Base-by-base conservation (phyloP, 2,113 vertebrate genomes). In the Syngnathoides biaculeatus region DNA sequence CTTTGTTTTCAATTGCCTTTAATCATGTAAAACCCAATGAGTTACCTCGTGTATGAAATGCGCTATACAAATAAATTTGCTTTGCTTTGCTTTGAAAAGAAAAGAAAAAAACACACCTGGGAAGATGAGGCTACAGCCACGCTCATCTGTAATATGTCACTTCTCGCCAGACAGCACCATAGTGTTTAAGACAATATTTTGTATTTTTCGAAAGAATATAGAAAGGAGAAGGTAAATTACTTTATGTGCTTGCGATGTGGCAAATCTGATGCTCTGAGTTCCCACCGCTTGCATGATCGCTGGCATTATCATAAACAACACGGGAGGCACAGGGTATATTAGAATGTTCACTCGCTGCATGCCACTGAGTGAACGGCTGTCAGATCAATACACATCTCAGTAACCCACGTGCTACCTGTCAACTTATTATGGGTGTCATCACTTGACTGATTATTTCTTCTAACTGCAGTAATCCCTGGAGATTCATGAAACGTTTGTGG, bases 311-410 rank as follows among this genome's bases (percentile, higher is more conserved):
- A 52, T 83, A 80, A 84, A 80, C 52, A 75, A 78, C 26, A 56
- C 62, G 12, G 56, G n/a, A n/a, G 74, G 75, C 61, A 48, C 48
- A 2, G 55, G 30, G 71, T 68, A 63, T 76, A 82, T 84, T 77
- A 79, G 75, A 76, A 60, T 22, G n/a, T 77, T 84, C 71, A 64
- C 68, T 80, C 67, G 76, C 47, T 66, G 76, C 68, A 50, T 43
- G 59, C 39, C 27, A 64, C 58, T 43, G 1, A 6, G 17, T 38
- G 66, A 71, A 76, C 3, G 55, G 59, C 38, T 9, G 4, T 15
- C 19, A 50, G 75, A 87, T 84, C 88, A 43, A 81, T 86, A 67
- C 58, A 69, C n/a, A 72, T 79, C 63, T 69, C 64, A 73, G 72
- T 0, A 15, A 48, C 61, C 73, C 73, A 40, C 64, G 60, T 1